Evolutionary conservation across 2,888 invertebrate genomes (phyloP).

Genomic region (Falcaria lacertinaria): DNA sequence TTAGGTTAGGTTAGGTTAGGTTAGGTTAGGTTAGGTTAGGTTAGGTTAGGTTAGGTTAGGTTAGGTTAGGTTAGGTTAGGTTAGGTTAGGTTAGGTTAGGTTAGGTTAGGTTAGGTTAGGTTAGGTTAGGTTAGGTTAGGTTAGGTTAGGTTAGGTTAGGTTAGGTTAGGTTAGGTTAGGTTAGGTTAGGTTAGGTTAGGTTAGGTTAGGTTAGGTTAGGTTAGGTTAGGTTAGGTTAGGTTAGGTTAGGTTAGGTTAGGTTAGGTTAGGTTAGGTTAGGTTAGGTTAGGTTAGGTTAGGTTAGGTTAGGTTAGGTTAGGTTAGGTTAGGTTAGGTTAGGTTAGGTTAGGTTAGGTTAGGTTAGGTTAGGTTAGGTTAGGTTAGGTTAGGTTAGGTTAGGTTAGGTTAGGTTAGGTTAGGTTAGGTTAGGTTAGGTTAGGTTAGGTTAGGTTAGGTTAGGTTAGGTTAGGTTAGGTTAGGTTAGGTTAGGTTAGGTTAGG

Average conservation of each 20-base stretch:
- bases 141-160: background rate
- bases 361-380: constrained; percentile 6
- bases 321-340: background rate
- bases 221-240: constrained; percentile 10
- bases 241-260: constrained; percentile 3
- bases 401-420: background rate
- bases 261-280: constrained; percentile 6
- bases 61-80: constrained; percentile 2
- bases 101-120: background rate
- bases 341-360: background rate
- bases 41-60: background rate
- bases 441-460: background rate
- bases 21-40: background rate
- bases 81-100: constrained; percentile 1
- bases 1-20: constrained; percentile 1
- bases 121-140: constrained; percentile 1
- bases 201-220: constrained; percentile 11
- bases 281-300: background rate
- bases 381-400: constrained; percentile 3
- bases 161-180: background rate
- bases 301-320: background rate
- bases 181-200: constrained; percentile 1
- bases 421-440: background rate
- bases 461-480: constrained; percentile 3
- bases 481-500: constrained; percentile 3